Conservation (phyloP, 2,888 invertebrate species). For the Cerceris ruficornis region DNA sequence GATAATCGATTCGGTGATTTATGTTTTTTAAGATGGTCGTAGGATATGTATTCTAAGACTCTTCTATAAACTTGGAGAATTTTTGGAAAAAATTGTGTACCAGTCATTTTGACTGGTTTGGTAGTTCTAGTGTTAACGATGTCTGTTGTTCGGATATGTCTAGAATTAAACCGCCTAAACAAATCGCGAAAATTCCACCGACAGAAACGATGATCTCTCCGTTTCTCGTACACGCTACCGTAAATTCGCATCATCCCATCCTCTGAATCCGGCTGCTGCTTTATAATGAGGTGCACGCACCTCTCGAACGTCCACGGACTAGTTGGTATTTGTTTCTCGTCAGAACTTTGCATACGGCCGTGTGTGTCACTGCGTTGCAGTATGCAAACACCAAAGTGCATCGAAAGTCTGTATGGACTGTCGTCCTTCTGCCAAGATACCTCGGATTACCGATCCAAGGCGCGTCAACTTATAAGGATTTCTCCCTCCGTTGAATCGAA, state of each 20-base stretch:
- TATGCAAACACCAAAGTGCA: constrained; percentile 62
- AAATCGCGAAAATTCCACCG: constrained; percentile 31
- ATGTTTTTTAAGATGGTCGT: no score
- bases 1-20: no score
- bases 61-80: no score
- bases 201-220: constrained; percentile 12
- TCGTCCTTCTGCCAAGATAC: constrained; percentile 56
- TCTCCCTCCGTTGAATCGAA: constrained; percentile 50
- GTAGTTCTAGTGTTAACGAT: no score
- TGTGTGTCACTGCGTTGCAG: constrained; percentile 54
- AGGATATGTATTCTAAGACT: no score
- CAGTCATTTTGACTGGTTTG: no score
- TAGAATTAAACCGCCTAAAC: background rate
- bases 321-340: constrained; percentile 70
- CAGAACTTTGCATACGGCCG: constrained; percentile 66
- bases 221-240: constrained; percentile 35
- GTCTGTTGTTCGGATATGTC: no score
- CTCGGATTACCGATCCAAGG: constrained; percentile 57
- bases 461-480: constrained; percentile 61
- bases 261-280: constrained; percentile 51
- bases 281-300: constrained; percentile 68
- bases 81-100: no score
- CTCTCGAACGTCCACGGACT: constrained; percentile 56
- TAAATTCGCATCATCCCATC: constrained; percentile 63
- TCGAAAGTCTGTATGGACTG: constrained; percentile 42